Percentiles rank a stretch among this genome's conserved stretches.
phyloP scores from a whole-genome alignment of 2,888 invertebrate species.

The Orchestes rusci region DNA sequence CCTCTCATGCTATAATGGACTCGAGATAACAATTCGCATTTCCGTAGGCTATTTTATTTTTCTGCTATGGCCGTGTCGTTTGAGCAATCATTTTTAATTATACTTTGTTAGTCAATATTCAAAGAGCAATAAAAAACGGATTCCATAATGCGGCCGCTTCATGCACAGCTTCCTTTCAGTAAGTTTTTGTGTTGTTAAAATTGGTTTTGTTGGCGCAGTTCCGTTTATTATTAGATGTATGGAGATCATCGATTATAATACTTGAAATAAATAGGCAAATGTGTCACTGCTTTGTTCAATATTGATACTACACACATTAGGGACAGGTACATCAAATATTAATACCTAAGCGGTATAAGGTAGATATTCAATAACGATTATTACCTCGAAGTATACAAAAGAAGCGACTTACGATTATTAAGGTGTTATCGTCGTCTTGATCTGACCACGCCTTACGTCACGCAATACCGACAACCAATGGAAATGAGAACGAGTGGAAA shows the following conservation, averaged over 20 bases:
- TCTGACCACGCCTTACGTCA: conserved; percentile 39
- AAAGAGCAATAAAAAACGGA: conserved; percentile 18
- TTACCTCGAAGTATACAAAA: conserved; percentile 26
- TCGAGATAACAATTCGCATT: conserved; percentile 21
- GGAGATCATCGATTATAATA: too few relatives aligned
- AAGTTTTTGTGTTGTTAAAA: too few relatives aligned
- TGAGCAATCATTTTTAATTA: conserved; percentile 23
- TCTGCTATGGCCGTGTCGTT: conserved; percentile 16
- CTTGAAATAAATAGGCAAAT: too few relatives aligned
- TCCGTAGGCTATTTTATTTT: conserved; percentile 18
- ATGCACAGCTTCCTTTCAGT: conserved; percentile 14
- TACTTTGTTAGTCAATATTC: conserved; percentile 21
- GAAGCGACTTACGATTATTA: conserved; percentile 31
- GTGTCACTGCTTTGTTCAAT: too few relatives aligned
- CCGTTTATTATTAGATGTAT: too few relatives aligned
- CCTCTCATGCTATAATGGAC: conserved; percentile 22
- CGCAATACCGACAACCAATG: conserved; percentile 41
- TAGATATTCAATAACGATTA: conserved; percentile 21
- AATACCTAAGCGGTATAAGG: conserved; percentile 15
- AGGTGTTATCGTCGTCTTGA: conserved; percentile 31
- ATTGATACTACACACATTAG: too few relatives aligned
- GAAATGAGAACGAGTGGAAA: conserved; percentile 22
- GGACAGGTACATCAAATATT: conserved; percentile 18
- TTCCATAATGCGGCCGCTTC: conserved; percentile 12
- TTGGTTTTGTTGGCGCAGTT: too few relatives aligned